Base-by-base conservation (phyloP, 64 coral and sea anemone genomes). In the Actinia tenebrosa region DNA sequence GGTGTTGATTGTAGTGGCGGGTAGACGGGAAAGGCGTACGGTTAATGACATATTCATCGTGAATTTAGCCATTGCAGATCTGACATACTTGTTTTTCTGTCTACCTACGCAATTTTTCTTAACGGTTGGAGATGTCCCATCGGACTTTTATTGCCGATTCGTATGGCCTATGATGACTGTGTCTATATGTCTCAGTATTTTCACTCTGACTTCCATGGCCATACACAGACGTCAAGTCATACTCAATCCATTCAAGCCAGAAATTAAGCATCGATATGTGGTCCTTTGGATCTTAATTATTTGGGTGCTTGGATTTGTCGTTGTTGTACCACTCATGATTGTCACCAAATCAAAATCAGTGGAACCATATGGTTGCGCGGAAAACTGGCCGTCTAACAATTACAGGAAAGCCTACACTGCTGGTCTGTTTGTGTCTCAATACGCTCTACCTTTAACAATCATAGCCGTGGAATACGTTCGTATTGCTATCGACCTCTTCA, bases 201-300 rank as follows among this genome's bases (percentile, higher is more conserved):
- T 96, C 11, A 96, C 94, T 19, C 60, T 96, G 4, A 93, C 94
- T 15, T 90, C 94, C 27, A 93, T 96, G 91, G 94, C 94, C 10
- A 64, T 93, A 25, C 91, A 90, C 69, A 87, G 94, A 20, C 88
- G 91, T 26, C 82, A 96, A 22, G 91, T 93, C 45, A 90, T 96
- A 83, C 56, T 96, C 16, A 82, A 96, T 22, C 94, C 94, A 20
- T 93, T 96, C 23, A 96, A 93, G 45, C 56, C 88, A 20, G 85
- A 93, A 64, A 87, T 89, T 54, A 87, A 77, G 2, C 91, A 93
- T 68, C 94, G 94, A 10, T 90, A 89, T 18, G 80, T 89, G 13
- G 15, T 87, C 42, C 5, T 87, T 1, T 96, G 94, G 94, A 87
- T 93, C 26, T 17, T 90, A 0, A 79, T 86, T 18, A 96, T 93